Percentiles rank a stretch among this genome's conserved stretches.
phyloP scores from a whole-genome alignment of 2,797 vertebrate species.

The Chelon auratus region DNA sequence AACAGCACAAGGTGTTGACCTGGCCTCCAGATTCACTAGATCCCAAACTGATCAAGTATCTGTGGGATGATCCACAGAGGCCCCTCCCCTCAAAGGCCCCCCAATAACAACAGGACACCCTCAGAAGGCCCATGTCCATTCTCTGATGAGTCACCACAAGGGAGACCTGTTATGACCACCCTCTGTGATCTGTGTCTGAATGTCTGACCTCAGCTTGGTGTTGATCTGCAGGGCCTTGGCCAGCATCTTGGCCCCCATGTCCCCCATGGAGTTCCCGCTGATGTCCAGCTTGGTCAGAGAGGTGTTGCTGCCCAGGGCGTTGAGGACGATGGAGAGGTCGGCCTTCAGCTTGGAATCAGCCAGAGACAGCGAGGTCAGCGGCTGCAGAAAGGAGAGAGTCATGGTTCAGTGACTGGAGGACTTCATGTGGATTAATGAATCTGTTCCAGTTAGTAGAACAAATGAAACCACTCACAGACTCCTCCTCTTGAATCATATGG shows the following conservation, averaged over 20 bases:
- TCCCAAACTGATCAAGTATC: too few species aligned
- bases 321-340: constrained; percentile 94
- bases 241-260: constrained; percentile 98
- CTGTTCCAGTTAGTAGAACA: neutral
- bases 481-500: constrained; percentile 97
- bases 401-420: too few species aligned
- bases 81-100: too few species aligned
- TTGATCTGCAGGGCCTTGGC: constrained; percentile 98
- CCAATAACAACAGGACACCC: too few species aligned
- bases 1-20: too few species aligned
- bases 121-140: too few species aligned
- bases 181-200: too few species aligned
- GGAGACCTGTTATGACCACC: too few species aligned
- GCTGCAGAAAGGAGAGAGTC: constrained; percentile 74
- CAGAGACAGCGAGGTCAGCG: constrained; percentile 92
- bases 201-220: constrained; percentile 93
- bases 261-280: constrained; percentile 96
- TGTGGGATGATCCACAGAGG: too few species aligned
- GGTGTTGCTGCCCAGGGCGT: constrained; percentile 94
- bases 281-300: constrained; percentile 95
- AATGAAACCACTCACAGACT: constrained; percentile 89
- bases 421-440: neutral
- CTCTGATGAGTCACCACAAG: too few species aligned
- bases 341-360: constrained; percentile 95
- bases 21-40: too few species aligned